These are phyloP conservation scores for Dysmachus trigonus DNA, from an alignment of 2,888 invertebrate species.

Conservation along the genomic window DNA sequence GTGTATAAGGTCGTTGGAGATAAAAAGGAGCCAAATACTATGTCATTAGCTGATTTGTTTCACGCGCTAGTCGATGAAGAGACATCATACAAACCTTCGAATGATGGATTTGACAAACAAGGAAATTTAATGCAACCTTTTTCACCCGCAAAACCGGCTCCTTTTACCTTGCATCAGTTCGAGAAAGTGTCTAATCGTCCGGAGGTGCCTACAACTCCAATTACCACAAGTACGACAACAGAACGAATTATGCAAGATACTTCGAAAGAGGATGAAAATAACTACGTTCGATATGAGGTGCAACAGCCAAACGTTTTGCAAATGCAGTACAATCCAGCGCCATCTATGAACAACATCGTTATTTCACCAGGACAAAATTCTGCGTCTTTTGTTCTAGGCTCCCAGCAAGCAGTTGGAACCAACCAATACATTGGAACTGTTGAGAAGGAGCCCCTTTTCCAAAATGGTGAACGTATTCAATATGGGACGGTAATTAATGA, in stretches of 20 bases:
- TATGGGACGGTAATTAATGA: constrained; percentile 61
- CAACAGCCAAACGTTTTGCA: constrained; percentile 63
- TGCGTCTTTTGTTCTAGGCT: constrained; percentile 72
- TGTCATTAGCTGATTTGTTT: constrained; percentile 62
- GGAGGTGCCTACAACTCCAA: neutral
- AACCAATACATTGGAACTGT: constrained; percentile 64
- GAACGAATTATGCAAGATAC: constrained; percentile 24
- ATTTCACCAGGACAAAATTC: constrained; percentile 73
- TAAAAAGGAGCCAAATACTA: constrained; percentile 55
- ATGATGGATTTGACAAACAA: constrained; percentile 60
- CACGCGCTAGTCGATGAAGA: constrained; percentile 61
- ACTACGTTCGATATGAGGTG: constrained; percentile 63
- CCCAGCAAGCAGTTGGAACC: constrained; percentile 69
- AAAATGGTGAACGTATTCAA: constrained; percentile 59
- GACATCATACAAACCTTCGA: constrained; percentile 54
- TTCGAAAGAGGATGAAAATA: constrained; percentile 53
- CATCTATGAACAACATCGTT: constrained; percentile 71
- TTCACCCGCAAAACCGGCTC: constrained; percentile 59
- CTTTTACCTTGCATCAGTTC: constrained; percentile 58
- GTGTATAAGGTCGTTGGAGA: constrained; percentile 49
- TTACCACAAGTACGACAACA: neutral
- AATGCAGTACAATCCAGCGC: constrained; percentile 60
- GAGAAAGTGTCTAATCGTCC: constrained; percentile 29
- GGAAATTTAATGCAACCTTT: constrained; percentile 61
- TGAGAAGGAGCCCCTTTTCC: constrained; percentile 66